Conservation (phyloP, 2,113 vertebrate species). For the Melozone crissalis region DNA sequence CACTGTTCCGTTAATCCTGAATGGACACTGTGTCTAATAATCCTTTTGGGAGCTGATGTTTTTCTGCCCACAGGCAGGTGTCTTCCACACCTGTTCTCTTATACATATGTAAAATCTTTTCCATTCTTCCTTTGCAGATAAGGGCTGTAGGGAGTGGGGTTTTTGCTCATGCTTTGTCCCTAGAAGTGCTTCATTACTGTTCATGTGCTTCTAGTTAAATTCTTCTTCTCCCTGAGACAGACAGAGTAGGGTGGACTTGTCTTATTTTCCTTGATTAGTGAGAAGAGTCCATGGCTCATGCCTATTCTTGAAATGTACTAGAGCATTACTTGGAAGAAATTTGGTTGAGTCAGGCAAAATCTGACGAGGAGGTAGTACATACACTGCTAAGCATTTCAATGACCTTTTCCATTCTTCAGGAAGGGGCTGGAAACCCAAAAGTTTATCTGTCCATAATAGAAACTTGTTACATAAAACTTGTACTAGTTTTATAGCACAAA, state of each 20-base stretch:
- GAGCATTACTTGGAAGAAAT: not conserved
- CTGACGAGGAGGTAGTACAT: not conserved
- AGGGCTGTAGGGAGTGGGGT: rapidly evolving
- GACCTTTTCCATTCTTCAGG: not conserved
- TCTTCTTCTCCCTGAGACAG: not conserved
- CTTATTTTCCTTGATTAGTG: not conserved
- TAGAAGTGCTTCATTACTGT: not conserved
- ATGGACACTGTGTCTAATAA: not conserved
- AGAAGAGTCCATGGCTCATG: not conserved
- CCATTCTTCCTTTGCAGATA: not conserved
- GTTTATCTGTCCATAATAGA: not conserved
- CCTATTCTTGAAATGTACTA: not conserved
- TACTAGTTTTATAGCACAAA: not conserved
- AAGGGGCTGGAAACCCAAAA: not conserved
- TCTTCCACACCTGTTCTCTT: not conserved
- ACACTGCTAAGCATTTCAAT: not conserved
- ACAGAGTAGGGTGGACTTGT: not conserved
- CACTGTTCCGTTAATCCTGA: not conserved
- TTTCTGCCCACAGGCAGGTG: not conserved
- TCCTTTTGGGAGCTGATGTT: not conserved
- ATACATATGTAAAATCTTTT: not conserved
- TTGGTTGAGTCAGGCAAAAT: not conserved
- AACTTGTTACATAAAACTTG: not conserved
- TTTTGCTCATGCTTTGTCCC: not conserved
- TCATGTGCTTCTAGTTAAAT: not conserved